Percentiles rank a stretch among this genome's conserved stretches.
Conservation (phyloP, 2,797 vertebrate genomes). For the Denticeps clupeoides region DNA sequence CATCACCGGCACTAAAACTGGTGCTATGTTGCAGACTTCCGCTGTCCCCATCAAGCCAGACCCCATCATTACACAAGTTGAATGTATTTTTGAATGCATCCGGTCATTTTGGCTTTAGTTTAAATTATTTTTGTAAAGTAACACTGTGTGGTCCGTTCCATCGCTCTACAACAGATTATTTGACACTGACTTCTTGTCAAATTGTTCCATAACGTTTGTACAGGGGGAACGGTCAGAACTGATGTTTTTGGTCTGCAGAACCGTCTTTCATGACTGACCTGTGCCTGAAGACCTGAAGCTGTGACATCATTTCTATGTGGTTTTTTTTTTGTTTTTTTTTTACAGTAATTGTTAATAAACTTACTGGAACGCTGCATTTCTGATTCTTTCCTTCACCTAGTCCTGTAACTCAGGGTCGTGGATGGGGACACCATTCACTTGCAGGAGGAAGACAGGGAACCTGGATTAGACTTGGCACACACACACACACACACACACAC, state of each 20-base stretch:
- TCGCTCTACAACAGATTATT: conserved; percentile 32
- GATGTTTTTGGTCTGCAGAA: conserved; percentile 40
- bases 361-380: conserved; percentile 40
- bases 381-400: not conserved
- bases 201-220: no score
- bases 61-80: not conserved
- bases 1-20: no score
- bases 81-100: not conserved
- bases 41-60: no score
- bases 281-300: conserved; percentile 78
- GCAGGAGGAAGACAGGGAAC: no score
- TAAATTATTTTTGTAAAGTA: not conserved
- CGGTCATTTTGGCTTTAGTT: not conserved
- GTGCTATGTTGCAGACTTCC: no score
- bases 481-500: no score
- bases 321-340: no score
- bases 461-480: no score
- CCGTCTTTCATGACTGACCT: conserved; percentile 51
- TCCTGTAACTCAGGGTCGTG: not conserved
- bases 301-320: conserved; percentile 72
- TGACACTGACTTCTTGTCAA: no score
- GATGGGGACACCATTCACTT: no score
- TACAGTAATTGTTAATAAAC: conserved; percentile 67
- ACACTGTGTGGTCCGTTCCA: not conserved
- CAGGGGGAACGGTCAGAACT: conserved; percentile 45